Conservation (phyloP, 2,888 invertebrate species). For the Craniophora ligustri region DNA sequence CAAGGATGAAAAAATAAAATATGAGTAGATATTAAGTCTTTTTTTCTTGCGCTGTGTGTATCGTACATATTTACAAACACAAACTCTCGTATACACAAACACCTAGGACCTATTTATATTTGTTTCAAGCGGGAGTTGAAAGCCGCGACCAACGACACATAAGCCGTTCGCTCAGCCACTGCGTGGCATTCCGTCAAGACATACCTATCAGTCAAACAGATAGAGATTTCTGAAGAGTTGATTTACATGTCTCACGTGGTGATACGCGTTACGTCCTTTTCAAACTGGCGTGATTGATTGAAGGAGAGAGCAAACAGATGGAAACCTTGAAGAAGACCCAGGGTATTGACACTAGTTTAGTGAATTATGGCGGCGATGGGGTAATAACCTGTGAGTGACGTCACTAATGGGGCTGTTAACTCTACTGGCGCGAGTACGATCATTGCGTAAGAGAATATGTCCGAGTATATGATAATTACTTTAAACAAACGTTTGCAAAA, state of each 20-base stretch:
- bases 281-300: constrained; percentile 2
- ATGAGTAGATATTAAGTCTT: too few species aligned
- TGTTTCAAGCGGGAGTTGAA: too few species aligned
- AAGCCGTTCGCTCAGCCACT: too few species aligned
- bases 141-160: too few species aligned
- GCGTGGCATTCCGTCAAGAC: too few species aligned
- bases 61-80: too few species aligned
- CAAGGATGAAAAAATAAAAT: too few species aligned
- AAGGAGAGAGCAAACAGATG: constrained; percentile 7
- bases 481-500: constrained; percentile 1
- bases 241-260: constrained; percentile 1
- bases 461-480: constrained; percentile 20
- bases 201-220: too few species aligned
- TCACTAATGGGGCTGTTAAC: constrained; percentile 19
- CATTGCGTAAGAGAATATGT: constrained; percentile 26
- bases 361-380: constrained; percentile 3
- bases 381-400: constrained; percentile 15
- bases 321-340: constrained; percentile 28
- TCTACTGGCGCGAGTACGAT: constrained; percentile 18
- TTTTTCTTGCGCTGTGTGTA: too few species aligned
- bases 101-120: too few species aligned
- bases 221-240: neutral
- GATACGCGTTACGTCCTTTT: neutral
- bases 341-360: constrained; percentile 18
- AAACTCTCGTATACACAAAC: too few species aligned